Evolutionary conservation across 2,888 invertebrate genomes (phyloP), one percentile per base, ranked within the genome.

Genomic region (Pherbina coryleti): DNA sequence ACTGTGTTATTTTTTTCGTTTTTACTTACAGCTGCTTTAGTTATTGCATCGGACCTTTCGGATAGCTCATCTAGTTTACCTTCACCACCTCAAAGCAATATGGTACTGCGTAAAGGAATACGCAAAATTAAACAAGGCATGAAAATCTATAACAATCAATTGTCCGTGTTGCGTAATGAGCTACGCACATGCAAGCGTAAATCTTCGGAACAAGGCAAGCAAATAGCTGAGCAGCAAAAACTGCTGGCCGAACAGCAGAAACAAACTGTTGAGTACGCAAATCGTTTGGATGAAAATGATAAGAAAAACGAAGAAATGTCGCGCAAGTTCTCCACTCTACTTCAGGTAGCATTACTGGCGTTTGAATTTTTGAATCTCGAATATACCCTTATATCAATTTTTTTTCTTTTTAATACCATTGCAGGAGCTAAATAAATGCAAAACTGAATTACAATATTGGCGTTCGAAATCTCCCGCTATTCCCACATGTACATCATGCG

Each of bases 301-400:
- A 96, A 96, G 90, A 97, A 97, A 87, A 96, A 96, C 87, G 97
- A 97, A 86, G 96, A 96, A 88, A 96, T 95, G 79, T 94, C 96
- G 72, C 92, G 96, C 77, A 97, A 97, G 90, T 96, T 96, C 90
- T 96, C 96, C 87, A 96, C 96, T 79, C 91, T 97, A 82, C 90
- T 97, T 85, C 95, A 95, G 93, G 94, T 94, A 86, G 8, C 5
- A 37, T 8, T 5, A 7, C 37, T n/a, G n/a, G 31, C 31, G 31
- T 3, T 31, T 31, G 5, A 37, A 8, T 37, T 1, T 37, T 37
- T 37, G 5, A n/a, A n/a, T n/a, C n/a, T n/a, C n/a, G n/a, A n/a
- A n/a, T n/a, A n/a, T n/a, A n/a, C n/a, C n/a, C n/a, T n/a, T n/a
- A n/a, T n/a, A n/a, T n/a, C n/a, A n/a, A n/a, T n/a, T n/a, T n/a